Evolutionary conservation across 2,113 vertebrate genomes (phyloP), one percentile per base, ranked within the genome.

Genomic region (Corapipo altera): DNA sequence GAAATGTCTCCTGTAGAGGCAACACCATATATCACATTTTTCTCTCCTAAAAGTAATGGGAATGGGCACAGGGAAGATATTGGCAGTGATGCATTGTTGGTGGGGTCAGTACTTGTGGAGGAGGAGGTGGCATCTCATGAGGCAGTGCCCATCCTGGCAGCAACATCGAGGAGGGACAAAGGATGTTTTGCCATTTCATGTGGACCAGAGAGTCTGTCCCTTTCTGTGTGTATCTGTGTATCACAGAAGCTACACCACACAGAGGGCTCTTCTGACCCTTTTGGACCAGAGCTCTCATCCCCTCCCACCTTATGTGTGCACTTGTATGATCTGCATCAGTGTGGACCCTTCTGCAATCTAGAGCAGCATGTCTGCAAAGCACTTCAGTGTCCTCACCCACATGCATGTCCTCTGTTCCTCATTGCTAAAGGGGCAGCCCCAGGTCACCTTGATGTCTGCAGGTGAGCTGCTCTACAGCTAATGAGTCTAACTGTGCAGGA

Each of bases 291-390:
- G 51, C 46, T 77, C 64, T 46, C 52, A 66, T 39, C 22, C n/a
- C 64, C 5, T 75, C 64, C 21, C 20, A 12, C 32, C 21, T 37
- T 3, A 8, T 1, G 17, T 8, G 16, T 33, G 24, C 21, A 33
- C 54, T 33, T n/a, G 9, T 18, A 7, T 28, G 58, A 57, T 23
- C n/a, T 57, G 24, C 2, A 1, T 18, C 28, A 3, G 13, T 8
- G 35, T 69, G 44, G 55, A 46, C 6, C 14, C 44, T 33, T 59
- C 15, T 37, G 20, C 35, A 12, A 2, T n/a, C 17, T n/a, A n/a
- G n/a, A 28, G 0, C 12, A 51, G 7, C 15, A 0, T 0, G 0
- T 15, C 65, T 39, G 20, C 39, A 48, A 33, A 57, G 30, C 12
- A 2, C 20, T 30, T 30, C 18, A 19, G 41, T 8, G 14, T 62